Conservation (phyloP, 2,113 vertebrate species). For the Cololabis saira region DNA sequence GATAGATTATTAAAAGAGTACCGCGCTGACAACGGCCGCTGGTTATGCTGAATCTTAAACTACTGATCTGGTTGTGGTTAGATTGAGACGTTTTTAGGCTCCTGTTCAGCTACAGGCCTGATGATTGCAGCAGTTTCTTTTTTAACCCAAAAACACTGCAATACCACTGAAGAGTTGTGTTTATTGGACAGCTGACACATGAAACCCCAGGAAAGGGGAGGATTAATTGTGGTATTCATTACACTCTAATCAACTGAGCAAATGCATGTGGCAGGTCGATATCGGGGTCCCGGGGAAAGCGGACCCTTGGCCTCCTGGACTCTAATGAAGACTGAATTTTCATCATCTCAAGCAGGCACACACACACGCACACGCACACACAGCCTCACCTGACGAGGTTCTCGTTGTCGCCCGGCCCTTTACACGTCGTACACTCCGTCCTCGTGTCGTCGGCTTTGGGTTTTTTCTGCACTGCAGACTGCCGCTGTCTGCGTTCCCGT, state of each 20-base stretch:
- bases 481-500: conserved; percentile 91
- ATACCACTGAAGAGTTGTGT: conserved; percentile 51
- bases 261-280: conserved; percentile 80
- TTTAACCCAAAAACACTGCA: not conserved
- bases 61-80: not conserved
- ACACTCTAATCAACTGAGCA: conserved; percentile 76
- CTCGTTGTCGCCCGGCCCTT: conserved; percentile 95
- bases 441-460: conserved; percentile 93
- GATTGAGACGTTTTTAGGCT: not conserved
- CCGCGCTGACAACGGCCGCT: too few relatives aligned
- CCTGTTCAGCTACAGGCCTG: conserved; percentile 1
- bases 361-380: conserved; percentile 18
- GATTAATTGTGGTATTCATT: conserved; percentile 79
- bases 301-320: conserved; percentile 29
- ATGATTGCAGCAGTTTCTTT: not conserved
- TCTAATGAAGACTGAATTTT: conserved; percentile 78
- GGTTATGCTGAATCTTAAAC: too few relatives aligned
- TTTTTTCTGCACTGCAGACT: conserved; percentile 92
- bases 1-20: too few relatives aligned
- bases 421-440: conserved; percentile 94
- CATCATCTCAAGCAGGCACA: conserved; percentile 63
- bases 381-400: conserved; percentile 93
- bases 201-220: conserved; percentile 41
- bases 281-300: conserved; percentile 65
- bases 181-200: conserved; percentile 59